Evolutionary conservation across 1,140 invertebrate species (phyloP).

Genomic region (Saccostrea echinata): DNA sequence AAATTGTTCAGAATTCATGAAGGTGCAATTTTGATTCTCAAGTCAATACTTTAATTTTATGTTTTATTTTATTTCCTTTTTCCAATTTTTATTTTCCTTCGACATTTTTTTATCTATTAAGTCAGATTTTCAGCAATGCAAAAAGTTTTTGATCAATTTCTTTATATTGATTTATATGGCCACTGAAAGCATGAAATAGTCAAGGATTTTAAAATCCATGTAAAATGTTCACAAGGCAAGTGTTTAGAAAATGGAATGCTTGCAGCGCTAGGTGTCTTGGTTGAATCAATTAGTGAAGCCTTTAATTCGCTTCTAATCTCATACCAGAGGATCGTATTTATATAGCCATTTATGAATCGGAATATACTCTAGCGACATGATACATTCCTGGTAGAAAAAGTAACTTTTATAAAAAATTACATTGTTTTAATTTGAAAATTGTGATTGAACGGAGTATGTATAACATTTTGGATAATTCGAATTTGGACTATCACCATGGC

Average conservation of each 20-base stretch:
- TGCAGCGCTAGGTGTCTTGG: not conserved
- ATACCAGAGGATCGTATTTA: not conserved
- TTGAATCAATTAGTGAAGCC: not conserved
- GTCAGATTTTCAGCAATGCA: not conserved
- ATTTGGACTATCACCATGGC: not conserved
- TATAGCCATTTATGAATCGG: not conserved
- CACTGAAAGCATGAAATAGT: not conserved
- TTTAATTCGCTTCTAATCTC: constrained; percentile 2
- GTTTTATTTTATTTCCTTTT: too few relatives aligned
- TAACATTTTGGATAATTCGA: not conserved
- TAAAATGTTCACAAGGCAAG: not conserved
- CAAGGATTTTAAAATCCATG: not conserved
- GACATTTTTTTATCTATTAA: not conserved
- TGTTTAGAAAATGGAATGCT: not conserved
- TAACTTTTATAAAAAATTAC: too few relatives aligned
- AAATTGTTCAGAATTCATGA: not conserved
- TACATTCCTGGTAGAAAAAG: not conserved
- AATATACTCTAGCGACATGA: not conserved
- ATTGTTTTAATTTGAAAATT: not conserved
- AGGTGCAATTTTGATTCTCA: not conserved
- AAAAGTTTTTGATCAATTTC: not conserved
- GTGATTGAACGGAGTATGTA: not conserved
- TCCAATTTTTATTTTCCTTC: not conserved
- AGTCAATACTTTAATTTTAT: not conserved
- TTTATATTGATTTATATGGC: not conserved